Evolutionary conservation across 2,888 invertebrate genomes (phyloP), one percentile per base, ranked within the genome.

Genomic region (Drosophila buzzatii): DNA sequence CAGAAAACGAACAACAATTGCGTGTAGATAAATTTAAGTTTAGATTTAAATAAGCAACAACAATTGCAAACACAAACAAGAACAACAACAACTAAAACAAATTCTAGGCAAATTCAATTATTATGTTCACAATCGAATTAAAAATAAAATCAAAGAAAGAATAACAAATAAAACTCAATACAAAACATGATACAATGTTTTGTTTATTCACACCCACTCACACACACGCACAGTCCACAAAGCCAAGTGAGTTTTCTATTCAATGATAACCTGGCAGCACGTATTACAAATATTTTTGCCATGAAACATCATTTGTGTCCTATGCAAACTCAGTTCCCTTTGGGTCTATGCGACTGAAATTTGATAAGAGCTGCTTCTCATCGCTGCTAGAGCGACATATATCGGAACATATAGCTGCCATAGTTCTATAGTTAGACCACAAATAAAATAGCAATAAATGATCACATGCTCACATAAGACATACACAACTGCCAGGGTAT

Each of bases 11-110:
- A 51, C 41, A 60, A 83, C 76, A 41, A 35, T 44, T 37, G 71
- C 61, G 72, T 78, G 72, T 88, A 89, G 90, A 66, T 88, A 80
- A 70, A 63, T 75, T 85, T 86, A 88, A 90, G 85, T 85, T 88
- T 89, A 84, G 84, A 66, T 52, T 52, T 85, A 89, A 82, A 70
- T 58, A 68, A 80, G 68, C 61, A 73, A 70, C 57, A 70, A 85
- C 42, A 45, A 45, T 8, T 23, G 23, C 18, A 52, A 57, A 27
- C 27, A 27, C 27, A 37, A 47, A 20, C 23, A 62, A 57, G 23
- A 68, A 53, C 52, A 79, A 74, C 16, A 58, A 61, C 42, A 51
- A 56, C 27, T 14, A 63, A 64, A 69, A 61, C 52, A 77, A 75
- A 67, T 64, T 23, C 62, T 81, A 73, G 81, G 65, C 56, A 68